A percentile compares a stretch with the other conserved stretches of the same genome.
These are phyloP conservation scores for Ailuropoda melanoleuca DNA, from an alignment of 2,113 vertebrate species.

Conservation along the genomic window DNA sequence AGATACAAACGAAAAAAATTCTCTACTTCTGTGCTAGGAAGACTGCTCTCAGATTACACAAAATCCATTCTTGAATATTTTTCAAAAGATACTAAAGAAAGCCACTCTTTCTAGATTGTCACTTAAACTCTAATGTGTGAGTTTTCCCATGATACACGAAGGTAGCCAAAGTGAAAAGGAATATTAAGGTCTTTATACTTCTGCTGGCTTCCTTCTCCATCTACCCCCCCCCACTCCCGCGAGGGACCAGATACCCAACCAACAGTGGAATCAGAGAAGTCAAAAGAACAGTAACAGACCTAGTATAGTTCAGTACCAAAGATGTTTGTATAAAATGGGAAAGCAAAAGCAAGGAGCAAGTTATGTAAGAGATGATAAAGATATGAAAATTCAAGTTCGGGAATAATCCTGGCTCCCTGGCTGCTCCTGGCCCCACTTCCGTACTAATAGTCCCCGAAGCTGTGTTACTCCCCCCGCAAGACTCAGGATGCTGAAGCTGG, in stretches of 20 bases:
- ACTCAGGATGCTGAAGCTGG: background rate
- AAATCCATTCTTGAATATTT: constrained; percentile 15
- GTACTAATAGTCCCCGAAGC: background rate
- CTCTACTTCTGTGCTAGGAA: constrained; percentile 1
- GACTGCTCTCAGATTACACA: background rate
- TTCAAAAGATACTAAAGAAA: constrained; percentile 37
- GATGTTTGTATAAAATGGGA: background rate
- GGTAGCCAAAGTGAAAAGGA: background rate
- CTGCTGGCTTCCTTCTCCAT: background rate
- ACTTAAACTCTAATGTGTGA: background rate
- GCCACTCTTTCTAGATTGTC: background rate
- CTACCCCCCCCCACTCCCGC: background rate
- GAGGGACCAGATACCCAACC: background rate
- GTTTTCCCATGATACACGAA: background rate
- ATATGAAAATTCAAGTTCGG: background rate
- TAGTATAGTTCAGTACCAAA: background rate
- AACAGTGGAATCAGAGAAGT: background rate
- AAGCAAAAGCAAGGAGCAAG: background rate
- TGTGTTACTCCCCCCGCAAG: constrained; percentile 7
- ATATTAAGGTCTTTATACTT: background rate
- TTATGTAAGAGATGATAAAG: background rate
- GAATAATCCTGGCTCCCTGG: background rate
- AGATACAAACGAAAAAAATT: background rate
- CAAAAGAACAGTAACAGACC: background rate
- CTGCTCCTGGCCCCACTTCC: background rate